These are phyloP conservation scores for Casuarius casuarius DNA, from an alignment of 2,113 vertebrate genomes.

Conservation along the genomic window DNA sequence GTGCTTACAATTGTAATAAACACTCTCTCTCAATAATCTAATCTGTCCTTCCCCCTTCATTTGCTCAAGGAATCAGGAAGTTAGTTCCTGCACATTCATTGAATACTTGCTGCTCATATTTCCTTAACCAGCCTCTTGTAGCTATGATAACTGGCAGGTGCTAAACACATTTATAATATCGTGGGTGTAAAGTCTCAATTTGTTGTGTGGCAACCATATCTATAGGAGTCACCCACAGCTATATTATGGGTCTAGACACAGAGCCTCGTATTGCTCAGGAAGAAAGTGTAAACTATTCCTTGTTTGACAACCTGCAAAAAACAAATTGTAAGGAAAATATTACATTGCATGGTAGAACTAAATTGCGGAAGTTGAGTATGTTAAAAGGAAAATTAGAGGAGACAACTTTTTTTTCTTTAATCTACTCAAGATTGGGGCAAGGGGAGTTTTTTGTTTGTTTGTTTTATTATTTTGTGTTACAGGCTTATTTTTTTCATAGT, in stretches of 20 bases:
- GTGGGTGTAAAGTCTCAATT: slow-evolving; percentile 39
- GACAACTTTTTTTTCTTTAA: background rate
- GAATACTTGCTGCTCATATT: background rate
- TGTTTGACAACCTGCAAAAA: background rate
- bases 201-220: slow-evolving; percentile 6
- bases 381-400: background rate
- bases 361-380: background rate
- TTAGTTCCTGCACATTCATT: background rate
- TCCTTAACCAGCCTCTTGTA: background rate
- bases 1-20: background rate
- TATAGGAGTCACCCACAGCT: background rate
- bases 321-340: background rate
- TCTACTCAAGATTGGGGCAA: background rate
- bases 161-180: background rate
- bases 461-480: background rate
- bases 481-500: background rate
- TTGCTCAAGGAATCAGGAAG: background rate
- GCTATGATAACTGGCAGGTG: background rate
- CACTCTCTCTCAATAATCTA: background rate
- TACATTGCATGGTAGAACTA: background rate
- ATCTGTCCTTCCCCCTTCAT: background rate
- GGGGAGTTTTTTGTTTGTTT: background rate
- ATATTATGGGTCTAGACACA: background rate
- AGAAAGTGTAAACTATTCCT: background rate
- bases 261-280: background rate